phyloP scores from a whole-genome alignment of 2,113 vertebrate species.

The Ranitomeya imitator region DNA sequence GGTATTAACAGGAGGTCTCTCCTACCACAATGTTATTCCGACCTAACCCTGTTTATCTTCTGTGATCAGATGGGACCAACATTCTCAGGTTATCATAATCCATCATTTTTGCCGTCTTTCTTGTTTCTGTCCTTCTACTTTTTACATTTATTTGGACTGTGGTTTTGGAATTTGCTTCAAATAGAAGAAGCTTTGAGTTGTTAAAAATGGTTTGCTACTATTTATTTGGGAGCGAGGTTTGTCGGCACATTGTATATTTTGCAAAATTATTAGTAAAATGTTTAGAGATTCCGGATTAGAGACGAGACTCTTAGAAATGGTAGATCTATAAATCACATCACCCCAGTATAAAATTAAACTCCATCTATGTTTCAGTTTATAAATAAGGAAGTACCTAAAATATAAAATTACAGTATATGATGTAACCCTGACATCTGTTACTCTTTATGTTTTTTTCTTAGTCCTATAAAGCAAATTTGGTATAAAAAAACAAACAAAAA shows the following conservation, averaged over 20 bases:
- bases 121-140: background rate
- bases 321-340: background rate
- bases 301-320: background rate
- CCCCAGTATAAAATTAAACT: background rate
- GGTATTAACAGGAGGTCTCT: constrained; percentile 19
- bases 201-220: background rate
- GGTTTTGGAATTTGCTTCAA: constrained; percentile 31
- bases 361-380: background rate
- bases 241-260: background rate
- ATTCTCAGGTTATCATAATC: constrained; percentile 38
- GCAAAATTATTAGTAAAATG: background rate
- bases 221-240: background rate
- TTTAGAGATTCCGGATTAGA: background rate
- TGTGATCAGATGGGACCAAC: constrained; percentile 33
- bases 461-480: no score
- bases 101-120: constrained; percentile 42
- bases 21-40: constrained; percentile 27
- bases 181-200: constrained; percentile 19
- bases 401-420: no score
- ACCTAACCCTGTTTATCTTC: constrained; percentile 42
- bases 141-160: constrained; percentile 31
- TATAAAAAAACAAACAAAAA: no score
- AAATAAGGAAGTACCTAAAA: background rate
- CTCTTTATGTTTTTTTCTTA: no score
- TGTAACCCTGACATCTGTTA: no score